These are phyloP conservation scores for Drosophila kepulauana DNA, from an alignment of 1,140 invertebrate species.

Conservation along the genomic window DNA sequence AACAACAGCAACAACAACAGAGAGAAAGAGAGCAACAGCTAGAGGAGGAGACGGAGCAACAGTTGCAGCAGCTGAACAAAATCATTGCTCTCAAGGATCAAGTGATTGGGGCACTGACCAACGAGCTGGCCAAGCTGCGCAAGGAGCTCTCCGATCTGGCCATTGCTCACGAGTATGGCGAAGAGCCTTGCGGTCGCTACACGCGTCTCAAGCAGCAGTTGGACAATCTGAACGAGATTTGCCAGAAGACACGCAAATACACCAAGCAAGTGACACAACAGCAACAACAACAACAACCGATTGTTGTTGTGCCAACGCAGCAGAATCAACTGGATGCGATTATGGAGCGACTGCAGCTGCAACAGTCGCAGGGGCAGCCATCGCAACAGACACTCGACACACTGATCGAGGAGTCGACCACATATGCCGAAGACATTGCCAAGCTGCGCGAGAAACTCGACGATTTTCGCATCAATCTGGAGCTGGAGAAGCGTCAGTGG, in stretches of 20 bases:
- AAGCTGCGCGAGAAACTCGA: conserved; percentile 76
- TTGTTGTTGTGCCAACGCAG: background rate
- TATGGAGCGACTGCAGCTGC: conserved; percentile 60
- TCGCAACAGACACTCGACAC: conserved; percentile 71
- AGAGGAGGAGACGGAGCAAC: conserved; percentile 32
- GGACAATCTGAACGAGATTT: conserved; percentile 82
- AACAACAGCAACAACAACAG: background rate
- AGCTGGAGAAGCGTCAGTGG: conserved; percentile 82
- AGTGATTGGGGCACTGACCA: conserved; percentile 78
- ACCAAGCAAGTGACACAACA: conserved; percentile 10
- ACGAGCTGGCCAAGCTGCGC: conserved; percentile 79
- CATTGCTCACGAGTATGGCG: conserved; percentile 81
- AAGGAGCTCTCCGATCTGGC: conserved; percentile 83
- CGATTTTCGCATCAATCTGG: conserved; percentile 75
- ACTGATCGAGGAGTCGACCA: conserved; percentile 78
- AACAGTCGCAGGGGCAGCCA: conserved; percentile 42
- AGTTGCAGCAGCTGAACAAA: conserved; percentile 72
- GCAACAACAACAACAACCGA: background rate
- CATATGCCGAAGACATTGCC: conserved; percentile 79
- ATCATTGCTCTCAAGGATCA: conserved; percentile 81
- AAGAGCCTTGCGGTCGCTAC: conserved; percentile 80
- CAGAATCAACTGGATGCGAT: conserved; percentile 53
- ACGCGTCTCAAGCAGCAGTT: conserved; percentile 80
- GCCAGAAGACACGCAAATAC: conserved; percentile 73
- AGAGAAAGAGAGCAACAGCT: conserved; percentile 31